Base-by-base conservation (phyloP, 37 sponge, comb jelly and placozoan species). In the Amphimedon queenslandica region DNA sequence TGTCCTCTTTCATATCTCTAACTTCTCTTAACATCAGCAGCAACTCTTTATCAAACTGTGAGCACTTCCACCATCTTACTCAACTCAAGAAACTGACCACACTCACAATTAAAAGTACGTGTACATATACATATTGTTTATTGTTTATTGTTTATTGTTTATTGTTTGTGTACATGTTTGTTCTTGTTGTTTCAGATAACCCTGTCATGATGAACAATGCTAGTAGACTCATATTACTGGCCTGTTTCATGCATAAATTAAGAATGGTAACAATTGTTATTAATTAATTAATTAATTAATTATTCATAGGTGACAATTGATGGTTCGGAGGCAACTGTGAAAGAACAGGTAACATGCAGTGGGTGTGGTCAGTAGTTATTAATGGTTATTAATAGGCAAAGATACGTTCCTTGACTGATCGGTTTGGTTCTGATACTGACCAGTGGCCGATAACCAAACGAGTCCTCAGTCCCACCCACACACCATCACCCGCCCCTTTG, bases 181-280 rank as follows among this genome's bases (percentile, higher is more conserved):
- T 70, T 37, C 36, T 37, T 67, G 37, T 34, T 37, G 31, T 21
- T 33, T 20, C 72, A 83, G 84, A 72, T 32, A 84, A 84, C 58
- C 84, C 84, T n/a, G 72, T 84, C 67, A 37, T 71, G 40, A 27
- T 56, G 32, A 24, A 58, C 24, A 37, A 35, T 25, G 65, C 72
- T 8, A 66, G 47, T 3, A 36, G 84, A 3, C 23, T 84, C 4
- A 2, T 84, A 1, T 51, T 84, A 2, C 51, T 84, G 60, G 73
- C 78, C 1, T 71, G 71, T 67, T 77, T 84, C 37, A 53, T 84
- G 58, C 77, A 84, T 40, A 77, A 82, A 37, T 75, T 76, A 8
- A 41, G 76, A 43, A 3, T 33, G 63, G 83, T 82, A 32, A 82
- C 64, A 55, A 1, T 8, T 4, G n/a, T 13, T 5, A 60, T 23